Percentiles rank a stretch among this genome's conserved stretches.
phyloP scores from a whole-genome alignment of 2,113 vertebrate species.

The Paramisgurnus dabryanus region DNA sequence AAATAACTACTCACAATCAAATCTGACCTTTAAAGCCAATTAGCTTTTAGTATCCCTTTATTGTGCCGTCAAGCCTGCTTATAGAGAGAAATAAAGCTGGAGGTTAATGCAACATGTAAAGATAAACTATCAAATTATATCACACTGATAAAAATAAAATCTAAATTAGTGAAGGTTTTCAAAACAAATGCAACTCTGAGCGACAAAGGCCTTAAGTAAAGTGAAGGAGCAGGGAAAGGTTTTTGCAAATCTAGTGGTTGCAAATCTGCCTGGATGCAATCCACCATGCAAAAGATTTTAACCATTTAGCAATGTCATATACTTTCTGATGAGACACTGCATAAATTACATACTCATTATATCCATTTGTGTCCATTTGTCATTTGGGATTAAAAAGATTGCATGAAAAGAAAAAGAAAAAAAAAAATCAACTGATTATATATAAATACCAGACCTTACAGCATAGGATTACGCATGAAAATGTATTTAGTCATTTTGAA shows the following conservation, averaged over 20 bases:
- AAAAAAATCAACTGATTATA: background rate
- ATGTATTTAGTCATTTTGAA: background rate
- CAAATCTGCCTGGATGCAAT: slow-evolving; percentile 3
- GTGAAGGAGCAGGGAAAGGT: too few relatives aligned
- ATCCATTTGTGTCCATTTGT: slow-evolving; percentile 33
- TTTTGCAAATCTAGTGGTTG: background rate
- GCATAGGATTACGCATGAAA: background rate
- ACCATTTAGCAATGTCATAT: slow-evolving; percentile 4
- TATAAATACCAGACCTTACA: background rate
- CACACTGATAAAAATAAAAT: too few relatives aligned
- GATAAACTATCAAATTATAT: too few relatives aligned
- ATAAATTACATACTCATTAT: slow-evolving; percentile 1
- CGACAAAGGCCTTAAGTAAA: too few relatives aligned
- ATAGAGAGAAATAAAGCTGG: too few relatives aligned
- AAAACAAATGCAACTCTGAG: too few relatives aligned
- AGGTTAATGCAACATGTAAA: too few relatives aligned
- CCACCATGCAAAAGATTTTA: background rate
- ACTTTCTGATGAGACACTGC: background rate
- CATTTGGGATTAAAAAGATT: slow-evolving; percentile 15
- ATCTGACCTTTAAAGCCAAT: too few relatives aligned
- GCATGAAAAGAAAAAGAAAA: background rate
- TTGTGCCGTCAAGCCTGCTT: too few relatives aligned
- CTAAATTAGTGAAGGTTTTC: too few relatives aligned
- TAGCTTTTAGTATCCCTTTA: too few relatives aligned
- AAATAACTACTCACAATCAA: too few relatives aligned